A percentile compares a stretch with the other conserved stretches of the same genome.
Conservation (phyloP, 2,888 invertebrate genomes). For the Minunthozetes semirufus region DNA sequence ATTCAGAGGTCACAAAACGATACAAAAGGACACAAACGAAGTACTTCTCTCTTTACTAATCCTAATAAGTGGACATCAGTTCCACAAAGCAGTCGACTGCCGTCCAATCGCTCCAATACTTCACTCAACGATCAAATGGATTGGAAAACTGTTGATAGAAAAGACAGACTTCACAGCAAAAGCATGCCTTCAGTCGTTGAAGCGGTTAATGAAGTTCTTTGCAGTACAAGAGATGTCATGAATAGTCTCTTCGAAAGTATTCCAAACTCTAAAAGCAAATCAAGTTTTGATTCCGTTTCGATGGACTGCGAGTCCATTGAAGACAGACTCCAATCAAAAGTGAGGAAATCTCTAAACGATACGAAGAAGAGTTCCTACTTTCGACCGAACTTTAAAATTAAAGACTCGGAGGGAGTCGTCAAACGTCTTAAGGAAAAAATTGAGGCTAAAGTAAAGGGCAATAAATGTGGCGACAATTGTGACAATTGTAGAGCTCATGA, state of each 20-base stretch:
- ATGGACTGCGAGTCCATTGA: not conserved
- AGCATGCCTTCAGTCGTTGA: conserved; percentile 41
- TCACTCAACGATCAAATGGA: conserved; percentile 27
- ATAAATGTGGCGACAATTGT: not conserved
- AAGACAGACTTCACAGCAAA: conserved; percentile 35
- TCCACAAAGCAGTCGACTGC: conserved; percentile 4
- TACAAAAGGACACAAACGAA: conserved; percentile 6
- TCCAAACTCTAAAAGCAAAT: conserved; percentile 25
- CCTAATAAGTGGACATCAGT: not conserved
- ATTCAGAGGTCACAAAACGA: not conserved
- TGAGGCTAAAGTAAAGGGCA: conserved; percentile 59
- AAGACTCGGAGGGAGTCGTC: conserved; percentile 62
- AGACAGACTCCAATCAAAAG: conserved; percentile 10
- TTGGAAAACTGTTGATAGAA: not conserved
- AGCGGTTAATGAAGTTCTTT: conserved; percentile 41
- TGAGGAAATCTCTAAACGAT: conserved; percentile 35
- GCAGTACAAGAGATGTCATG: conserved; percentile 40
- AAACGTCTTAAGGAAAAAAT: conserved; percentile 79
- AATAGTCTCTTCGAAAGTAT: conserved; percentile 40
- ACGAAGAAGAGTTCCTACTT: not conserved
- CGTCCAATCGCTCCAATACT: conserved; percentile 35
- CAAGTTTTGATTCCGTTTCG: conserved; percentile 30
- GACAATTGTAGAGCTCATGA: not conserved
- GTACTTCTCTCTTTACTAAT: not conserved
- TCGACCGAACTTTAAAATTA: not conserved